These are phyloP conservation scores for Ruditapes philippinarum DNA, from an alignment of 1,140 invertebrate genomes.

Conservation along the genomic window DNA sequence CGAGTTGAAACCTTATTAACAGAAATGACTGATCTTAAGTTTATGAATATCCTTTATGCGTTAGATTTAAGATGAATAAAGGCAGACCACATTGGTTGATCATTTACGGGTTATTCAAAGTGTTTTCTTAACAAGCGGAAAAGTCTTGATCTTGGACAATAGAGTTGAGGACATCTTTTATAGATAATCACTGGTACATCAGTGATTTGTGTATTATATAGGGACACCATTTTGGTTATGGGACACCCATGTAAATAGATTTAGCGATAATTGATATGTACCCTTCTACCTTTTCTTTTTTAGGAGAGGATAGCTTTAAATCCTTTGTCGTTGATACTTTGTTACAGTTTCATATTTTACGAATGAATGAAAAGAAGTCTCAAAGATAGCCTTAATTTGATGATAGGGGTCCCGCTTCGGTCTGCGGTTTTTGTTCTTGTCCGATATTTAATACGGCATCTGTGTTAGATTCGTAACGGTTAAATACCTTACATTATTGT, in stretches of 20 bases:
- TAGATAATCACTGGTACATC: conserved; percentile 13
- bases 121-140: not conserved
- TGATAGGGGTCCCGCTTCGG: conserved; percentile 12
- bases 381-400: not conserved
- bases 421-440: conserved; percentile 21
- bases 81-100: conserved; percentile 8
- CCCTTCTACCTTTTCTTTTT: conserved; percentile 1
- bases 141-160: conserved; percentile 1
- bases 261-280: conserved; percentile 48
- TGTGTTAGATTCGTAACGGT: not conserved
- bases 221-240: not conserved
- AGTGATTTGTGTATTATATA: not conserved
- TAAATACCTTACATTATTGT: not conserved
- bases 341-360: conserved; percentile 1
- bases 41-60: too few relatives aligned
- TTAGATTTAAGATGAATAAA: not conserved
- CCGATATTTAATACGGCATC: not conserved
- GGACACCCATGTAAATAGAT: conserved; percentile 39
- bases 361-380: not conserved
- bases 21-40: too few relatives aligned
- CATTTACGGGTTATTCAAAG: not conserved
- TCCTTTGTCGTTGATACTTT: not conserved
- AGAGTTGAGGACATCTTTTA: conserved; percentile 36
- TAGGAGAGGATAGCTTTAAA: not conserved
- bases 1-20: too few relatives aligned